Base-by-base conservation (phyloP, 2,888 invertebrate genomes). In the Anagyrus pseudococci region DNA sequence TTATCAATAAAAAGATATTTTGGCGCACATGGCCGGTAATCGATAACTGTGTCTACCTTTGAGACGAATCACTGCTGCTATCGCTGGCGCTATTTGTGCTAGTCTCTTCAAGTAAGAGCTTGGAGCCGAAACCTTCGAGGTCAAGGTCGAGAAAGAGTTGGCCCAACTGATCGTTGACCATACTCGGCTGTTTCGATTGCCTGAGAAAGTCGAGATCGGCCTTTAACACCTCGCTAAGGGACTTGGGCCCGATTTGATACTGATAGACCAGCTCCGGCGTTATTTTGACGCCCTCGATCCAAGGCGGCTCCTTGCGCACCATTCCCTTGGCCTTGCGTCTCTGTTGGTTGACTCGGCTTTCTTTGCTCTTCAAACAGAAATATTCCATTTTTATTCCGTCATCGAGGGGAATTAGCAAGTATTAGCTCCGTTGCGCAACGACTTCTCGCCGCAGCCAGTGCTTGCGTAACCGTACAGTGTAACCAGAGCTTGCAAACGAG, bases 91-190 rank as follows among this genome's bases (percentile, higher is more conserved):
- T 87, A 46, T 86, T 87, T 4, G 86, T 84, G 54, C 85, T 79
- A 0, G 85, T 86, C 74, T 89, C 89, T 60, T 89, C 89, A 1
- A 89, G 80, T 3, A 85, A 84, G 13, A 90, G 82, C 59, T 85
- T 84, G 0, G 85, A 80, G 13, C 67, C 69, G 6, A 85, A 82
- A 0, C 88, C 88, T 69, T 87, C 86, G n/a, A 88, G 71, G 69
- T 89, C 87, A 71, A 91, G 81, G 71, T 91, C 91, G 33, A 85
- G 70, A 72, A 90, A 91, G 4, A 91, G 79, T 72, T 90, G 90
- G 40, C 82, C 84, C 22, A 93, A 77, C 77, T 92, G 92, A 58
- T 91, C 89, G 73, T 89, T 89, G 1, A 92, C 90, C 70, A 89
- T 70, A 1, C 82, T 71, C 0, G 92, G 88, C 86, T 92, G 83